Evolutionary conservation across 2,797 vertebrate species (phyloP), one percentile per base, ranked within the genome.

Genomic region (Corythornis leucogaster): DNA sequence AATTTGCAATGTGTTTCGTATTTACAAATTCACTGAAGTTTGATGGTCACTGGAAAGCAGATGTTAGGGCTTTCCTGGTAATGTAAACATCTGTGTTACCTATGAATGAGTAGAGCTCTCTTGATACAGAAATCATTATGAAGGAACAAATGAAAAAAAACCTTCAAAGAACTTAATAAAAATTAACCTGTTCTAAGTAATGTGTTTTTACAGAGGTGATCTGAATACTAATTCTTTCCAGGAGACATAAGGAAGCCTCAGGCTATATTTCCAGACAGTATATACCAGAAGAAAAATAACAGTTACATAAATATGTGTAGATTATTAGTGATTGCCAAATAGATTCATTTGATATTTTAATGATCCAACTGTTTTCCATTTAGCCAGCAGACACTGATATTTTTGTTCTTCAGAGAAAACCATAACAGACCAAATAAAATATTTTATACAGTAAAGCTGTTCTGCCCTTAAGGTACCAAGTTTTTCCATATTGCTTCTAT

Each of bases 281-380:
- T 79, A 89, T 80, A 93, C 54, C 38, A 87, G 67, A 75, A n/a
- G 38, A 91, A 90, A 89, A 94, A 90, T 38, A 79, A 78, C 51
- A 89, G 57, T 85, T 93, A 76, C 76, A 85, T 95, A 96, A 95
- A 83, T 92, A 68, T 74, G 45, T 79, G 86, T 80, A 87, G 73
- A 89, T 92, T 95, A 94, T 93, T 93, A 85, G 86, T 45, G 24
- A 82, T 42, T 93, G 90, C 91, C 85, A 95, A 78, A 93, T 30
- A 93, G 83, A 95, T 80, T 71, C 71, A 94, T 94, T 87, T 93
- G 88, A 94, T 96, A 95, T 93, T 95, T 95, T 96, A 89, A 95
- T 91, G 91, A 95, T 94, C 84, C 92, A 89, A 94, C 81, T 96
- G 94, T 94, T 96, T 94, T 92, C 84, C 90, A 95, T 94, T 95